These are phyloP conservation scores for Aquatica leii DNA, from an alignment of 2,888 invertebrate species.

Conservation along the genomic window DNA sequence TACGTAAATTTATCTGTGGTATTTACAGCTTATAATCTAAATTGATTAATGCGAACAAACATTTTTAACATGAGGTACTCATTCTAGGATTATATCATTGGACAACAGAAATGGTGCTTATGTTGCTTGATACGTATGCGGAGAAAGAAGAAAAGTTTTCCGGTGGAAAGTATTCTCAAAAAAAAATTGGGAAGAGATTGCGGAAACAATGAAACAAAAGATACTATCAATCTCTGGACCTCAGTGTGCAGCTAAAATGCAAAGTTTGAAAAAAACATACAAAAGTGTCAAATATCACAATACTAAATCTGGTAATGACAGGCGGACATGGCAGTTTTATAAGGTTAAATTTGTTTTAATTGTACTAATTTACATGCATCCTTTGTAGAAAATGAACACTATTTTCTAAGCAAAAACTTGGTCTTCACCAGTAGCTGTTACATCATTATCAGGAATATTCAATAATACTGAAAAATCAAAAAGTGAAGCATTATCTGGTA, in stretches of 20 bases:
- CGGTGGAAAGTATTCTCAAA: too few species aligned
- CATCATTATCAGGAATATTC: neutral
- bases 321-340: conserved; percentile 4
- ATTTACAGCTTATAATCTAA: too few species aligned
- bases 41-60: too few species aligned
- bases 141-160: too few species aligned
- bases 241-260: conserved; percentile 6
- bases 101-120: too few species aligned
- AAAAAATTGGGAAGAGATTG: neutral
- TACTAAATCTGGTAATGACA: conserved; percentile 1
- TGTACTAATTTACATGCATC: too few species aligned
- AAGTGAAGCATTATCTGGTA: too few species aligned
- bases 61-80: too few species aligned
- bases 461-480: neutral
- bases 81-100: too few species aligned
- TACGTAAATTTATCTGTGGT: too few species aligned
- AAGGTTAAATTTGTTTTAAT: too few species aligned
- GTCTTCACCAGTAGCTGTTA: conserved; percentile 2
- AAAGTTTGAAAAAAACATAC: conserved; percentile 4
- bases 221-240: neutral
- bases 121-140: too few species aligned
- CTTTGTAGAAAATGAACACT: neutral
- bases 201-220: neutral
- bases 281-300: conserved; percentile 2
- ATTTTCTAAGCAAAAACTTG: neutral